phyloP scores from a whole-genome alignment of 1,140 invertebrate species.

The Trialeurodes vaporariorum region DNA sequence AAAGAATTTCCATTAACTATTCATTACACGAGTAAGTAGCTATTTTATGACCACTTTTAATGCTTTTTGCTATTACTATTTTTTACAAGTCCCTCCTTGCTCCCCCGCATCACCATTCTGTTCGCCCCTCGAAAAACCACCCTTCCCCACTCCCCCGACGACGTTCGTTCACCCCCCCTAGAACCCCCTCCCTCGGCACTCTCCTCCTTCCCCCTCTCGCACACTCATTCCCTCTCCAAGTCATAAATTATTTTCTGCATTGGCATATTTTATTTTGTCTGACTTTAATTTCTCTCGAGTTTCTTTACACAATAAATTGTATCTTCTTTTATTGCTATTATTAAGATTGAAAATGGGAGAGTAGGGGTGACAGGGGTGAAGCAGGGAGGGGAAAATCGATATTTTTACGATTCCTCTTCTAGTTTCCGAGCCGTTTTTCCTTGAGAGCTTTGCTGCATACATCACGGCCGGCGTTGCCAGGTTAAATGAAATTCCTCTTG shows the following conservation, averaged over 20 bases:
- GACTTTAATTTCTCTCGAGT: conserved; percentile 12
- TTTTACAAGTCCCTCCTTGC: conserved; percentile 4
- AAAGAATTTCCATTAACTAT: conserved; percentile 1
- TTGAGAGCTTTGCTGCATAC: neutral
- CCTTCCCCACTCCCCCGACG: conserved; percentile 25
- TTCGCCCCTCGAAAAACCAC: conserved; percentile 34
- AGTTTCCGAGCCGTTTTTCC: conserved; percentile 3
- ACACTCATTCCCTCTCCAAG: conserved; percentile 8
- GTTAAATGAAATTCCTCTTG: no score
- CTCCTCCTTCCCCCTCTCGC: conserved; percentile 13
- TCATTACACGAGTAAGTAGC: neutral
- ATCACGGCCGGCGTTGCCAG: no score
- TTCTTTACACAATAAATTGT: conserved; percentile 1
- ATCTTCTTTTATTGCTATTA: conserved; percentile 1
- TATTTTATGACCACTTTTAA: neutral
- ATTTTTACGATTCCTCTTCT: conserved; percentile 16
- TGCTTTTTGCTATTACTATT: conserved; percentile 1
- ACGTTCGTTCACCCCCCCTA: conserved; percentile 29
- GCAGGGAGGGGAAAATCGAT: conserved; percentile 8
- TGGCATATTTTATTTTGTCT: conserved; percentile 1
- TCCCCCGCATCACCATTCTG: conserved; percentile 34
- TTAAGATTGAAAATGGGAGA: neutral
- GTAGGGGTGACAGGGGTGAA: neutral
- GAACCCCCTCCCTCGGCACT: conserved; percentile 10
- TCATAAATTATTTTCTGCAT: conserved; percentile 7